These are phyloP conservation scores for Pycnomerus fuliginosus DNA, from an alignment of 2,888 invertebrate species.

Conservation along the genomic window DNA sequence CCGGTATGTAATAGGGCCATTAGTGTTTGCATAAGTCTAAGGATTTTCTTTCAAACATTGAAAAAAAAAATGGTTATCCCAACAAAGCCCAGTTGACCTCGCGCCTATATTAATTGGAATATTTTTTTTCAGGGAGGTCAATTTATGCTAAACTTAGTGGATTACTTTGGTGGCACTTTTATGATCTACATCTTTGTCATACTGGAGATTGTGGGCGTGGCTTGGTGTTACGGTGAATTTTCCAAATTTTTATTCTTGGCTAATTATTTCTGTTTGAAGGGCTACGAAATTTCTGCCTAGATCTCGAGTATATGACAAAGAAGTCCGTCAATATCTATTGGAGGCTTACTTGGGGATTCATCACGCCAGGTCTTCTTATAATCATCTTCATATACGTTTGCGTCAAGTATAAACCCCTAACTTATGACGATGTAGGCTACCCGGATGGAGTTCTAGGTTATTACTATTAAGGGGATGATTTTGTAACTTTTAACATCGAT, in stretches of 20 bases:
- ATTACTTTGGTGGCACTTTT: slow-evolving; percentile 63
- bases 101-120: background rate
- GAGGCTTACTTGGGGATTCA: slow-evolving; percentile 75
- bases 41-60: no score
- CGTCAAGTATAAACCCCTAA: background rate
- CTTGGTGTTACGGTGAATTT: slow-evolving; percentile 39
- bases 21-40: no score
- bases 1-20: slow-evolving; percentile 69
- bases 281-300: slow-evolving; percentile 65
- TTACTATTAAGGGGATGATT: no score
- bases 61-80: no score
- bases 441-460: no score
- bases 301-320: slow-evolving; percentile 79
- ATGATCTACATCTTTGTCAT: slow-evolving; percentile 60
- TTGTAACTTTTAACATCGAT: no score
- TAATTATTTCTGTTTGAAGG: slow-evolving; percentile 45
- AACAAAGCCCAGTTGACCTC: background rate
- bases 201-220: slow-evolving; percentile 54
- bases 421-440: no score
- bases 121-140: slow-evolving; percentile 57
- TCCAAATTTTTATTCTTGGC: background rate
- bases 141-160: slow-evolving; percentile 60
- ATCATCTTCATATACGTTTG: background rate
- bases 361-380: slow-evolving; percentile 60
- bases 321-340: slow-evolving; percentile 70